Base-by-base conservation (phyloP, 2,113 vertebrate species). In the Dendrocopos noguchii region DNA sequence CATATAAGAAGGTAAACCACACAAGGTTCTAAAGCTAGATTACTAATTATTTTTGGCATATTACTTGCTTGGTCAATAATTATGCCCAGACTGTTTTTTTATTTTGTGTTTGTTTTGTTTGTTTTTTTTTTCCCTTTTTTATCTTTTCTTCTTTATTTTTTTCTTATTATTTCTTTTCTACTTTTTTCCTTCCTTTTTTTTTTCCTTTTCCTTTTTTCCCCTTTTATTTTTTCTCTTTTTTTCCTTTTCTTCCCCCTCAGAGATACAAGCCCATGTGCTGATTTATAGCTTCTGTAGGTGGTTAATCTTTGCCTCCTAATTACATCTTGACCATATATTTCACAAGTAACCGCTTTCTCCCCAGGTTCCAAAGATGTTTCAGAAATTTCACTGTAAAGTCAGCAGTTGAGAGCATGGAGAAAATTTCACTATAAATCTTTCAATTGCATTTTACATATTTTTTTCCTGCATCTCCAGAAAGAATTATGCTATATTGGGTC, bases 231-330 rank as follows among this genome's bases (percentile, higher is more conserved):
- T 50, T 50, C 11, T 22, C 22, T 50, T 50, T 50, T 50, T 50
- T 50, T 21, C 21, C 17, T 8, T 46, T 18, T 19, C 18, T 19
- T 19, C 18, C 18, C 9, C 17, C 8, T 9, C n/a, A 7, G 86
- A 91, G 92, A 80, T 95, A 33, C 71, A 81, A 90, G 34, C 61
- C 55, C 31, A 16, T 52, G 47, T 27, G 12, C 39, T 95, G 85
- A 96, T 88, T 96, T 95, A 93, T 71, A 78, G 22, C 21, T 47
- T 94, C 36, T 59, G 25, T 74, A 80, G n/a, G 16, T 67, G 36
- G 39, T 94, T 92, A 95, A 90, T 94, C 76, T 95, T 97, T 94
- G 71, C 55, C 52, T 80, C 10, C 22, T 94, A 83, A 95, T 79
- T 93, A 50, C 22, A 85, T 84, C 39, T 78, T 94, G 44, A 70